A percentile compares a stretch with the other conserved stretches of the same genome.
Evolutionary conservation across 2,113 vertebrate genomes (phyloP).

Genomic region (Argyrosomus japonicus): DNA sequence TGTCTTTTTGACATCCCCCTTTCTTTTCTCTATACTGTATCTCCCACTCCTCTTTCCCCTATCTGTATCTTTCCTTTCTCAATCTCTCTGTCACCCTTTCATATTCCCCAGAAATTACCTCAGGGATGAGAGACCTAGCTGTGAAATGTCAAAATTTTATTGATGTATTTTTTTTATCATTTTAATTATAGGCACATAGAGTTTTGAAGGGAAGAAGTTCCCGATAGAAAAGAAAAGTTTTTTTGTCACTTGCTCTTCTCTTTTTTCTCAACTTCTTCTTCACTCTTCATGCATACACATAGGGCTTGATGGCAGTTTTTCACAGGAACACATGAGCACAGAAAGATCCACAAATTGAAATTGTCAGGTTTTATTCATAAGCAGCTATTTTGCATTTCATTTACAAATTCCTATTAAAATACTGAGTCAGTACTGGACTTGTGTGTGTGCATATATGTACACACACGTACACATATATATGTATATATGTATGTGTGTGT

Average conservation of each 20-base stretch:
- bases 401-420: slow-evolving; percentile 7
- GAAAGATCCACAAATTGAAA: not conserved
- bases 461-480: not conserved
- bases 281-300: not conserved
- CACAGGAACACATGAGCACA: not conserved
- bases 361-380: slow-evolving; percentile 24
- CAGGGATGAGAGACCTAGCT: slow-evolving; percentile 37
- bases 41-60: slow-evolving; percentile 24
- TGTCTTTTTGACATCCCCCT: slow-evolving; percentile 62
- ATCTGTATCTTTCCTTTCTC: slow-evolving; percentile 40
- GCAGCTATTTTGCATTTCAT: slow-evolving; percentile 9
- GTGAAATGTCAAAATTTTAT: slow-evolving; percentile 55
- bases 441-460: not conserved
- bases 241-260: not conserved
- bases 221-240: slow-evolving; percentile 9
- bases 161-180: slow-evolving; percentile 32
- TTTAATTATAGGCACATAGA: slow-evolving; percentile 46
- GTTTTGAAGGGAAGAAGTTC: not conserved
- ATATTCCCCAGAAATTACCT: slow-evolving; percentile 58
- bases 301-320: not conserved
- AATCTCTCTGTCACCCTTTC: slow-evolving; percentile 61
- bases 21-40: slow-evolving; percentile 46
- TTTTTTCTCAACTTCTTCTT: not conserved
- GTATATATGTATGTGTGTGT: not conserved
- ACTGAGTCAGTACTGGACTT: not conserved